These are phyloP conservation scores for Sprattus sprattus DNA, from an alignment of 2,113 vertebrate species.

Conservation along the genomic window DNA sequence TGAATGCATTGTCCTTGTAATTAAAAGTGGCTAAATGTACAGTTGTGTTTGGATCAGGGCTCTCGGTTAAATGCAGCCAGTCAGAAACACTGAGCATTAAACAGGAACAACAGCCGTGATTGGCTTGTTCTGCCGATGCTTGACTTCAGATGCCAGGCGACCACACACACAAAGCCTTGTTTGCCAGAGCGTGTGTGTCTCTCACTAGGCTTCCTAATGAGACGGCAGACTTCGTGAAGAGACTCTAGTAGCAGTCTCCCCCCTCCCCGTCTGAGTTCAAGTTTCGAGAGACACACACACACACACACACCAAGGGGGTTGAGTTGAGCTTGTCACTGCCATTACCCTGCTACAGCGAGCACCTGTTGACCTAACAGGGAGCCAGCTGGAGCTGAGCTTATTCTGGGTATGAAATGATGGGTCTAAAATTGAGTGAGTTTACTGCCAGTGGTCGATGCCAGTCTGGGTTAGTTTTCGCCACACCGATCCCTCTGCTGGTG, in stretches of 20 bases:
- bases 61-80: neutral
- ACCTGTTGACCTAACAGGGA: neutral
- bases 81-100: neutral
- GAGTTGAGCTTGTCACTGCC: conserved; percentile 12
- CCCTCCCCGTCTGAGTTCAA: neutral
- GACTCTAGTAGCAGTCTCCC: neutral
- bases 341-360: neutral
- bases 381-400: neutral
- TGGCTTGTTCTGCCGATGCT: neutral
- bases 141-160: neutral
- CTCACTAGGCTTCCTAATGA: neutral
- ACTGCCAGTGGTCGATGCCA: conserved; percentile 2
- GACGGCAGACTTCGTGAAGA: neutral
- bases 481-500: neutral
- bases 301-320: neutral
- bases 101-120: neutral
- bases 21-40: neutral
- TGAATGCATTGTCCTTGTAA: neutral
- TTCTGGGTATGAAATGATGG: neutral
- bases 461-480: neutral
- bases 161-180: neutral
- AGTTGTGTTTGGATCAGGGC: neutral
- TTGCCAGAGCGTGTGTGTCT: neutral
- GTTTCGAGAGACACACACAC: neutral
- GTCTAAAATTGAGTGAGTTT: neutral